Evolutionary conservation across 2,888 invertebrate genomes (phyloP).

Genomic region (Zelleria hepariella): DNA sequence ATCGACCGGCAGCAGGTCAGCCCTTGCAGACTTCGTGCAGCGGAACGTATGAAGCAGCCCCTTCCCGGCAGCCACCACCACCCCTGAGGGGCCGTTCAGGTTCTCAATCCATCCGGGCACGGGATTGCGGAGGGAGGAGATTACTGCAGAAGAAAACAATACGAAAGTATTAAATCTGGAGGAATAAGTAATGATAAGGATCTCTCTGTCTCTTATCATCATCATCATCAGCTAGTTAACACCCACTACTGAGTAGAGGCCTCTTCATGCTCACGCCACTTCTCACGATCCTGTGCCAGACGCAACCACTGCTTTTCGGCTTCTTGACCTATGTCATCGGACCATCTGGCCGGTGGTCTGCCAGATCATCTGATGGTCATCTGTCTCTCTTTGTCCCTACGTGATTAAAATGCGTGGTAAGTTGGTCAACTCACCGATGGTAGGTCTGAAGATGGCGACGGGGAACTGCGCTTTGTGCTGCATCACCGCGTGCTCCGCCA

Average conservation of each 20-base stretch:
- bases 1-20: slow-evolving; percentile 88
- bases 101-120: slow-evolving; percentile 93
- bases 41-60: slow-evolving; percentile 77
- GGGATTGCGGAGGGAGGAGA: slow-evolving; percentile 75
- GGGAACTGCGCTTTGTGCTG: slow-evolving; percentile 77
- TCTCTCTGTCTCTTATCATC: too few species aligned
- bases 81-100: slow-evolving; percentile 89
- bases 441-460: slow-evolving; percentile 84
- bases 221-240: too few species aligned
- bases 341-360: too few species aligned
- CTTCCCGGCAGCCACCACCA: slow-evolving; percentile 79
- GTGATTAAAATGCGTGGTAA: too few species aligned
- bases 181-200: too few species aligned
- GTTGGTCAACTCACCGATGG: slow-evolving; percentile 74
- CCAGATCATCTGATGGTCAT: too few species aligned
- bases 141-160: slow-evolving; percentile 54
- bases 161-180: neutral
- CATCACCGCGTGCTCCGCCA: slow-evolving; percentile 83
- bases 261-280: too few species aligned
- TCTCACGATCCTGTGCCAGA: too few species aligned
- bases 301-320: too few species aligned
- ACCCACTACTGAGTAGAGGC: too few species aligned
- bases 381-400: too few species aligned
- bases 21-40: slow-evolving; percentile 62
- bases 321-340: too few species aligned